Percentiles rank a stretch among this genome's conserved stretches.
These are phyloP conservation scores for Diphyllodes magnificus DNA, from an alignment of 2,113 vertebrate genomes.

Conservation along the genomic window DNA sequence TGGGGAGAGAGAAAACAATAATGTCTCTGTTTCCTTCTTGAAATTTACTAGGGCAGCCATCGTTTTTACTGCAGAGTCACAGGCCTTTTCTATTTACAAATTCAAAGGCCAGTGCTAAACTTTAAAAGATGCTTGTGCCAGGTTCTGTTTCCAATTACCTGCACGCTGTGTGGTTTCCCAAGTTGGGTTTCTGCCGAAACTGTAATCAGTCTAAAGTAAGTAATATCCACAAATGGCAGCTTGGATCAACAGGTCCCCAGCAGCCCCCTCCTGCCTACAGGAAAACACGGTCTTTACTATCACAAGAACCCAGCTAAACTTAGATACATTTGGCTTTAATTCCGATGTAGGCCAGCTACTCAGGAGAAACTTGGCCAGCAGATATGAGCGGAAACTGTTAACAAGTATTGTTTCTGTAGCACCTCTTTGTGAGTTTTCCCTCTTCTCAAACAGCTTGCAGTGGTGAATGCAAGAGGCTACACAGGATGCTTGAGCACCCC, in stretches of 20 bases:
- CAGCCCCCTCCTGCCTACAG: not conserved
- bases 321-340: not conserved
- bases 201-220: not conserved
- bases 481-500: not conserved
- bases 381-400: not conserved
- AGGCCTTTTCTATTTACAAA: constrained; percentile 26
- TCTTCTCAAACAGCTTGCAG: not conserved
- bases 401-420: not conserved
- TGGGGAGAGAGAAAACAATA: not conserved
- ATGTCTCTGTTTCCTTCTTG: not conserved
- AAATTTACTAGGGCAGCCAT: not conserved
- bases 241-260: not conserved
- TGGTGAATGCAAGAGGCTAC: not conserved
- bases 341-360: not conserved
- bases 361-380: not conserved
- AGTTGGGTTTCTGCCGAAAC: not conserved
- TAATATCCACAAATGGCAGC: not conserved
- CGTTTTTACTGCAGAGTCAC: not conserved
- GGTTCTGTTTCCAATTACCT: constrained; percentile 52
- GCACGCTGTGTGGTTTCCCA: constrained; percentile 16
- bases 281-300: not conserved
- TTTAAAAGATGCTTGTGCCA: not conserved
- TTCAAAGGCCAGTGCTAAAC: not conserved
- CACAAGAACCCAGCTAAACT: not conserved
- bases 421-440: not conserved